These are phyloP conservation scores for Spodoptera littoralis DNA, from an alignment of 2,888 invertebrate species.

Conservation along the genomic window DNA sequence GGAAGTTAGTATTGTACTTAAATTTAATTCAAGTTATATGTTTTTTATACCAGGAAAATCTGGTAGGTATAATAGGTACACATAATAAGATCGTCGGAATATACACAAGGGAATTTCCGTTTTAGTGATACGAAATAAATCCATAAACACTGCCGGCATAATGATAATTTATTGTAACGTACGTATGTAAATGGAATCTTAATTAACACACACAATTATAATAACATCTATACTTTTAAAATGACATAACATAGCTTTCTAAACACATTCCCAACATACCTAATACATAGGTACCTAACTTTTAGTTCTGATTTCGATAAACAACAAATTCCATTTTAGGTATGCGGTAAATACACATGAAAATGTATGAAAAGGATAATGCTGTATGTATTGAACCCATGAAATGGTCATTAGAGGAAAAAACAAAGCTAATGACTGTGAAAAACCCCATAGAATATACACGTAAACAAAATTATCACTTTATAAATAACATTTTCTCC, in stretches of 20 bases:
- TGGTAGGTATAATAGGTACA: neutral
- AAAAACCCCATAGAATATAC: conserved; percentile 39
- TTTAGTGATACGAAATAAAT: conserved; percentile 8
- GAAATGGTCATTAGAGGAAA: conserved; percentile 43
- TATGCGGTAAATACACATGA: conserved; percentile 16
- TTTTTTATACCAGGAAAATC: conserved; percentile 37
- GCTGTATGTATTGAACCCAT: conserved; percentile 19
- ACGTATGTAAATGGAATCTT: neutral
- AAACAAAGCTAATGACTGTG: conserved; percentile 47
- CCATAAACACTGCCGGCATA: neutral
- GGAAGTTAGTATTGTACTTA: no score
- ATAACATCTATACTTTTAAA: neutral
- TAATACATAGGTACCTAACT: neutral
- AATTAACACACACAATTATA: conserved; percentile 1
- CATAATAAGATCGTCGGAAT: conserved; percentile 7
- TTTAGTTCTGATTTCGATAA: neutral
- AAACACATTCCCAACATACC: neutral
- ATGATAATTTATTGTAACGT: conserved; percentile 5
- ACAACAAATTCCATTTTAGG: conserved; percentile 1
- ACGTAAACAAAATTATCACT: conserved; percentile 43
- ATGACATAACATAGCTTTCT: neutral
- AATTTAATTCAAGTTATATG: conserved; percentile 3
- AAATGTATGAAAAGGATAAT: conserved; percentile 41
- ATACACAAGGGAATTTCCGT: conserved; percentile 37
- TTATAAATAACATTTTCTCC: conserved; percentile 23